Conservation (phyloP, 1,140 invertebrate genomes). For the Drosophila varians region DNA sequence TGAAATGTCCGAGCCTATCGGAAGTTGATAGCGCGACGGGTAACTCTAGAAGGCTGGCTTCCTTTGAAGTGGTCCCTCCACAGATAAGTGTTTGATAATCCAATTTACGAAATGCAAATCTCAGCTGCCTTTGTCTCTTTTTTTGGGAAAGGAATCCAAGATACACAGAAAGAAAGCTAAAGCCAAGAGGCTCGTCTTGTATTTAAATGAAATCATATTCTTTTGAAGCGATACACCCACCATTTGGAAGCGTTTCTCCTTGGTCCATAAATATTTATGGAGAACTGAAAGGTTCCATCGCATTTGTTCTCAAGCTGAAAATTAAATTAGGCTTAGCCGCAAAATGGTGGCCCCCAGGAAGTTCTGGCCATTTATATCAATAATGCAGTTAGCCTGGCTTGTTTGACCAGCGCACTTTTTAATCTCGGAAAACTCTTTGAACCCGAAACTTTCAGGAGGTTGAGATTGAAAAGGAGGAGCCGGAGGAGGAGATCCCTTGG, state of each 20-base stretch:
- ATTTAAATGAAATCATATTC: neutral
- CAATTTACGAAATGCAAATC: slow-evolving; percentile 72
- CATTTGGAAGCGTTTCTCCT: neutral
- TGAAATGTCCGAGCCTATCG: slow-evolving; percentile 77
- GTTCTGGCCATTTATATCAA: slow-evolving; percentile 73
- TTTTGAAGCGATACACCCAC: slow-evolving; percentile 5
- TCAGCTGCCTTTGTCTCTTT: slow-evolving; percentile 49
- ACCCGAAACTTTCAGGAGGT: neutral
- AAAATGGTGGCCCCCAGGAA: slow-evolving; percentile 30
- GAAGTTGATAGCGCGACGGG: slow-evolving; percentile 61
- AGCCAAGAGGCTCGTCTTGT: slow-evolving; percentile 1
- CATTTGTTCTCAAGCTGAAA: slow-evolving; percentile 7
- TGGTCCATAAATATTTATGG: slow-evolving; percentile 71
- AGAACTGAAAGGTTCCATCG: slow-evolving; percentile 44
- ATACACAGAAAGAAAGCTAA: neutral
- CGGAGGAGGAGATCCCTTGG: slow-evolving; percentile 1
- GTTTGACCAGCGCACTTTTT: slow-evolving; percentile 53
- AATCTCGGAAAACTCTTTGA: slow-evolving; percentile 51
- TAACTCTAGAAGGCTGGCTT: slow-evolving; percentile 65
- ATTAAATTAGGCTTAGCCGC: slow-evolving; percentile 47
- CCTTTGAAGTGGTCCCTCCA: slow-evolving; percentile 64
- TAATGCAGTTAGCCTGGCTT: slow-evolving; percentile 58
- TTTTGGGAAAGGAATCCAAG: neutral
- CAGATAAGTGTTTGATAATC: slow-evolving; percentile 68
- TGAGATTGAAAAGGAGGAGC: neutral